Base-by-base conservation (phyloP, 2,797 vertebrate species). In the Cetoscarus ocellatus region DNA sequence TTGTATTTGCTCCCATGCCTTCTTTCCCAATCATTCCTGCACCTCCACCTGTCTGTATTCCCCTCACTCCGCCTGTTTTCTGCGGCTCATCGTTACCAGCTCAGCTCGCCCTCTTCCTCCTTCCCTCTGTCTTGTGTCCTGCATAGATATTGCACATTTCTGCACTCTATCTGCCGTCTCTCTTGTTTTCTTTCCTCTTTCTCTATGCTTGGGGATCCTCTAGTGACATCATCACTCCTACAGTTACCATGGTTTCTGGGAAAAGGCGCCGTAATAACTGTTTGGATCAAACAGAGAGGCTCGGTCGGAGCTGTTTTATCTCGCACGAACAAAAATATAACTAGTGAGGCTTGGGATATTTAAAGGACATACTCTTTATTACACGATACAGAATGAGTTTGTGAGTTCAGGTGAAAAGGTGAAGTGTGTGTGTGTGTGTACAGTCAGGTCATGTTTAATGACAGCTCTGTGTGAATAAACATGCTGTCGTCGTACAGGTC, bases 401-500 rank as follows among this genome's bases (percentile, higher is more conserved):
- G 59, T 6, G 59, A 17, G 43, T 73, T 57, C 51, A 19, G 13
- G 19, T 61, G 53, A 56, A 55, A 73, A 61, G 3, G 8, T 42
- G 36, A 14, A 43, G 42, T 61, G 56, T 60, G 51, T 34, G 61
- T 58, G 58, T 48, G 54, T 51, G 53, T 48, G 55, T 48, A 57
- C 4, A 35, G 39, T 91, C 80, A 97, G 76, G 91, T 8, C 3
- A 95, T 93, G 0, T 84, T 85, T 65, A 97, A 61, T 3, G 97
- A 97, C 0, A 95, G 92, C 1, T 96, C 93, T 0, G 87, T 90
- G 89, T 96, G 95, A 75, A 95, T 82, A 68, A 95, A 97, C 81
- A 98, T 45, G n/a, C 94, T 73, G 0, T 96, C 90, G 11, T 96
- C 96, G 1, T 94, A 99, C 72, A 99, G 83, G 76, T 99, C 96